Conservation (phyloP, 2,113 vertebrate genomes). For the Ibidorhyncha struthersii region DNA sequence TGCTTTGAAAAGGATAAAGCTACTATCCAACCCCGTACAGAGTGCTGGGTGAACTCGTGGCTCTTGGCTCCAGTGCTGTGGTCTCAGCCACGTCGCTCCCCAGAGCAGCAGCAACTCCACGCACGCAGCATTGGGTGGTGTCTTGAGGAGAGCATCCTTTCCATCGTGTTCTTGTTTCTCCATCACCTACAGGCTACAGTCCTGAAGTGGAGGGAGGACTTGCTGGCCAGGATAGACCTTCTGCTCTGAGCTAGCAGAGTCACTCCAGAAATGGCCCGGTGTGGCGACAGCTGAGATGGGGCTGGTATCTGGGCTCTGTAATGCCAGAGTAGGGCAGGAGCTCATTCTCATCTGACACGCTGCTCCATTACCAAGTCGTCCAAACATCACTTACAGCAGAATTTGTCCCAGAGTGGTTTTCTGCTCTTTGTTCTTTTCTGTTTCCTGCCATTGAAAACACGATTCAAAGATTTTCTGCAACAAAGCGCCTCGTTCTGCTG, state of each 20-base stretch:
- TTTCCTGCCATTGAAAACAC: slow-evolving; percentile 46
- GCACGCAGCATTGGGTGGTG: not conserved
- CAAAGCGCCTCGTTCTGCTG: not conserved
- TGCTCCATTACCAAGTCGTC: not conserved
- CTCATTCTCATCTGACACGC: not conserved
- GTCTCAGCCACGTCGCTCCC: not conserved
- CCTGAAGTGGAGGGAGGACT: not conserved
- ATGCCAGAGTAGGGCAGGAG: not conserved
- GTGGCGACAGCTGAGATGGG: not conserved
- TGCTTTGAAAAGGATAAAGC: not conserved
- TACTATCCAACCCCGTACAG: not conserved
- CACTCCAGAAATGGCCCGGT: rapidly evolving
- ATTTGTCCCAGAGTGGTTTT: slow-evolving; percentile 14
- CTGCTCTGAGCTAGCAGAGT: not conserved
- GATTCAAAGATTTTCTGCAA: slow-evolving; percentile 44
- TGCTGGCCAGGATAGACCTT: not conserved
- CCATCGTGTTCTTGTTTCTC: not conserved
- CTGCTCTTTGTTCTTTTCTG: slow-evolving; percentile 40
- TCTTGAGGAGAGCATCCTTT: not conserved
- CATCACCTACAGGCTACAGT: not conserved
- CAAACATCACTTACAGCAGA: slow-evolving; percentile 1
- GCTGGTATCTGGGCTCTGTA: not conserved
- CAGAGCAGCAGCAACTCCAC: not conserved
- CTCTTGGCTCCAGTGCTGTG: not conserved
- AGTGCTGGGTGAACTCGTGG: not conserved